Conservation (phyloP, 2,797 vertebrate genomes). For the Channa striata region DNA sequence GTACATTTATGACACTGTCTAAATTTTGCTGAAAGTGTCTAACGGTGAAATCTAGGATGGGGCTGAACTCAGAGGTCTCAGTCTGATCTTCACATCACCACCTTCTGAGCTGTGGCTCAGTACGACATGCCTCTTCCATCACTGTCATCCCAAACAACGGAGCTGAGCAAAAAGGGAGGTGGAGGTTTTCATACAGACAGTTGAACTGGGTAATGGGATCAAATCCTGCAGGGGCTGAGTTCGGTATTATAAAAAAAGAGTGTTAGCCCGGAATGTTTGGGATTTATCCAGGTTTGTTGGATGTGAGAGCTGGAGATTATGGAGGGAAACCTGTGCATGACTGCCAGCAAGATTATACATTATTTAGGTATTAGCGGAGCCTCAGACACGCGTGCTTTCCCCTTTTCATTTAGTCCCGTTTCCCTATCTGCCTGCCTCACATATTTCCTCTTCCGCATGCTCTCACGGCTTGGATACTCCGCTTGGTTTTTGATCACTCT, state of each 20-base stretch:
- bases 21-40: neutral
- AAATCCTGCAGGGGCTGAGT: conserved; percentile 2
- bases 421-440: neutral
- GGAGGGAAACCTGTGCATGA: conserved; percentile 35
- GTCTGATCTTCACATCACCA: conserved; percentile 8
- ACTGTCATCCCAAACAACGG: neutral
- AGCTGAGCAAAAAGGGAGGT: too few relatives aligned
- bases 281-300: conserved; percentile 32
- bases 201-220: neutral
- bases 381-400: conserved; percentile 1
- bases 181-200: neutral
- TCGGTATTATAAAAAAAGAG: conserved; percentile 8
- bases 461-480: neutral
- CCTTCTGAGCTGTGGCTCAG: neutral
- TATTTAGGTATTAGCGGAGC: conserved; percentile 21
- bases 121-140: neutral
- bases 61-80: neutral
- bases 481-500: neutral
- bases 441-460: neutral
- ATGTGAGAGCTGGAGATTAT: conserved; percentile 45
- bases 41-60: too few relatives aligned
- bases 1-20: neutral
- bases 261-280: conserved; percentile 15
- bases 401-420: neutral
- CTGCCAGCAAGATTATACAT: conserved; percentile 26